Percentiles rank a stretch among this genome's conserved stretches.
Evolutionary conservation across 2,113 vertebrate genomes (phyloP).

Genomic region (Lanius ludovicianus): DNA sequence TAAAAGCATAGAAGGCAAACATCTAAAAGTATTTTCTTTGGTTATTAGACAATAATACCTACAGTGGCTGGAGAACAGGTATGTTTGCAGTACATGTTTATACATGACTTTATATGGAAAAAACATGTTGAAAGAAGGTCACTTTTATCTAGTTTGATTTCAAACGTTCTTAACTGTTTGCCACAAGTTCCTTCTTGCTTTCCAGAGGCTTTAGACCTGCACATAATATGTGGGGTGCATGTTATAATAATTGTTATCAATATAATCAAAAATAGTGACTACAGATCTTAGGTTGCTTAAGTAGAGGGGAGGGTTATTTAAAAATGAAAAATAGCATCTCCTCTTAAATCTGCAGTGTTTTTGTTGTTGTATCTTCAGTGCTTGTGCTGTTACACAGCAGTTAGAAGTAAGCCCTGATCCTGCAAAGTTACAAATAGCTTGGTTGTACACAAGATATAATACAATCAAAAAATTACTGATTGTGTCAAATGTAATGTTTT

Average conservation of each 20-base stretch:
- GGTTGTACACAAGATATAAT: neutral
- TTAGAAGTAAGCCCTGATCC: neutral
- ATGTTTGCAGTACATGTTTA: constrained; percentile 52
- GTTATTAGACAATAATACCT: constrained; percentile 31
- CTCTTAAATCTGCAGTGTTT: neutral
- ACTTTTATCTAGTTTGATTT: neutral
- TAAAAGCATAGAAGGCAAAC: neutral
- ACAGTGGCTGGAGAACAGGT: constrained; percentile 63
- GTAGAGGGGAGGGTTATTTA: neutral
- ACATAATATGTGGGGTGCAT: neutral
- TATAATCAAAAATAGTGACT: neutral
- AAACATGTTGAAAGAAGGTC: neutral
- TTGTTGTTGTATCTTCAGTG: neutral
- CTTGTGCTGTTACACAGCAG: neutral
- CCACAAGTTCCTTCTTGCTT: neutral
- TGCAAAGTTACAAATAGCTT: neutral
- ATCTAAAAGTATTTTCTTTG: constrained; percentile 46
- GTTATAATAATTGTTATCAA: neutral
- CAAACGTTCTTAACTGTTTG: neutral
- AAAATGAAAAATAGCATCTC: neutral
- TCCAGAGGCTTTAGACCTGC: neutral
- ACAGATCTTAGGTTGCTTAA: neutral
- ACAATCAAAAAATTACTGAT: neutral
- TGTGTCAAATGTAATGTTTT: neutral
- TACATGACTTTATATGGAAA: neutral